Base-by-base conservation (phyloP, 2,797 vertebrate species). In the Argya squamiceps region DNA sequence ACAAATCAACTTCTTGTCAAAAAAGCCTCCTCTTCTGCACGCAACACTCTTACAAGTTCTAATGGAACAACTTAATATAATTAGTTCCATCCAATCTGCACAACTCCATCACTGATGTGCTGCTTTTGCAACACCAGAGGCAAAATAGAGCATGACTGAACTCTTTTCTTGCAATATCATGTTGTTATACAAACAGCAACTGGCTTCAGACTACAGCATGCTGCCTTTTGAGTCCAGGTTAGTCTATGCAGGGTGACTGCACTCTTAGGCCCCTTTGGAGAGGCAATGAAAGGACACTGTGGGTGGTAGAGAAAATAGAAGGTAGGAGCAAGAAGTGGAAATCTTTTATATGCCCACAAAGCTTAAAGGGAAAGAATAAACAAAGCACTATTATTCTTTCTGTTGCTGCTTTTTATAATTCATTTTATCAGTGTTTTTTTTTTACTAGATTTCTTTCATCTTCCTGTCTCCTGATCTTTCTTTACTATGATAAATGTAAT, bases 251-350 rank as follows among this genome's bases (percentile, higher is more conserved):
- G 77, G 80, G 55, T 84, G 87, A 89, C 79, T 71, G 76, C 52
- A 37, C 55, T 86, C 82, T 43, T 3, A 6, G 85, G 89, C 79
- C 79, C 71, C 91, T 90, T 37, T 78, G 84, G 76, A 86, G 50
- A 67, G 29, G 69, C 50, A 69, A 20, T 94, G 95, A 95, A 97
- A 84, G 84, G 84, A 71, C 87, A 63, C 84, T 16, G 93, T 91
- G 93, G 94, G 95, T 94, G 96, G 96, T 41, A 95, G 69, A 93
- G 74, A 74, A 90, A 86, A 92, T 65, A 92, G 53, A 92, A 96
- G 88, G 87, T 49, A 95, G 90, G 80, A 92, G 49, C 62, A 92
- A 94, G 87, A 91, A 95, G 79, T 94, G 55, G 84, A 94, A 95
- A 93, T 65, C 75, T 89, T 83, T 95, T 96, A 49, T 88, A 92